Evolutionary conservation across 2,113 vertebrate genomes (phyloP).

Genomic region (Cottus gobio): DNA sequence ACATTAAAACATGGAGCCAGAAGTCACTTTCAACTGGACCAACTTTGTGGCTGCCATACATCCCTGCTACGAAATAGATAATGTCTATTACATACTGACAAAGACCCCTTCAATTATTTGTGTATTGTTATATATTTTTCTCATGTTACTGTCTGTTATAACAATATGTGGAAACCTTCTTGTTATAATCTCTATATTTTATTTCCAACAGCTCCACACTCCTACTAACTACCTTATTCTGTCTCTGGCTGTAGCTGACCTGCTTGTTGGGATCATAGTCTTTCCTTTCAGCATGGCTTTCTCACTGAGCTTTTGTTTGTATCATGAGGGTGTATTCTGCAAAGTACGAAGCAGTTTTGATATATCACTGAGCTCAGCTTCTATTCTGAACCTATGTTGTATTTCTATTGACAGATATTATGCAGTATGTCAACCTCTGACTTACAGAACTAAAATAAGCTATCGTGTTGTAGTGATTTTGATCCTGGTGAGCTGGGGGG

Average conservation of each 20-base stretch:
- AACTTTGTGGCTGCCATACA: background rate
- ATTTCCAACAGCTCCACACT: slow-evolving; percentile 52
- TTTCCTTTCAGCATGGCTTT: slow-evolving; percentile 44
- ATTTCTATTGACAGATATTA: slow-evolving; percentile 68
- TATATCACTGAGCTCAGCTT: slow-evolving; percentile 45
- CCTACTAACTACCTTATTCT: slow-evolving; percentile 48
- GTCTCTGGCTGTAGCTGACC: slow-evolving; percentile 49
- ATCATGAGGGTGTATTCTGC: slow-evolving; percentile 52
- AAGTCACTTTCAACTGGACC: slow-evolving; percentile 9
- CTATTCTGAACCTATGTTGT: slow-evolving; percentile 59
- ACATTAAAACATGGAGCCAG: background rate
- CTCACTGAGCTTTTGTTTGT: slow-evolving; percentile 44
- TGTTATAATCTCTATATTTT: slow-evolving; percentile 41
- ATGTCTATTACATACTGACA: background rate
- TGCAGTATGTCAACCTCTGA: slow-evolving; percentile 73
- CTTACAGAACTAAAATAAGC: slow-evolving; percentile 84
- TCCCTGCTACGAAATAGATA: slow-evolving; percentile 38
- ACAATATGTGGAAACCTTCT: slow-evolving; percentile 57
- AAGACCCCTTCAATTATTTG: slow-evolving; percentile 31
- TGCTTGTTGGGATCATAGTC: slow-evolving; percentile 34
- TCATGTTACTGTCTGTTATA: slow-evolving; percentile 6
- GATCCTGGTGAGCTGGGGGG: slow-evolving; percentile 84
- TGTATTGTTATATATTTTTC: slow-evolving; percentile 30
- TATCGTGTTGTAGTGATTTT: slow-evolving; percentile 72
- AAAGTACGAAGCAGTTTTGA: slow-evolving; percentile 51